These are phyloP conservation scores for Odocoileus hemionus DNA, from an alignment of 2,113 vertebrate genomes.

Conservation along the genomic window DNA sequence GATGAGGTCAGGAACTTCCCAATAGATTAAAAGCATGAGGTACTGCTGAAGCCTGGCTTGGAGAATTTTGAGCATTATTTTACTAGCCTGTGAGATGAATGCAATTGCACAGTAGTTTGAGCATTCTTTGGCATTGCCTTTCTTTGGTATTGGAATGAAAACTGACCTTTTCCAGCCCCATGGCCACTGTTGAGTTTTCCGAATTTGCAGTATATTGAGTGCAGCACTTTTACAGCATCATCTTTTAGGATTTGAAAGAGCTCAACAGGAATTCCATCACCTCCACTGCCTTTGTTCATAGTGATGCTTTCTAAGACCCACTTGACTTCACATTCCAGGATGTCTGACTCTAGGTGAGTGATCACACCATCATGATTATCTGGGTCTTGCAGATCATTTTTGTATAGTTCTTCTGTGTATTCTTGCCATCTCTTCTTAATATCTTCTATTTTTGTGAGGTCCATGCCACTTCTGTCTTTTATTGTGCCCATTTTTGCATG, in stretches of 20 bases:
- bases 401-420: not conserved
- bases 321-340: not conserved
- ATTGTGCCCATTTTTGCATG: not conserved
- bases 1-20: conserved; percentile 25
- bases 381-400: not conserved
- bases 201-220: not conserved
- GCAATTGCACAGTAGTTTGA: not conserved
- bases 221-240: not conserved
- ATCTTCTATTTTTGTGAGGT: not conserved
- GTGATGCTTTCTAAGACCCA: not conserved
- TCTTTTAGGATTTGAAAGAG: not conserved
- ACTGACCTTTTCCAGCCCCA: not conserved
- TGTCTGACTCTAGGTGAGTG: not conserved
- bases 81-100: not conserved
- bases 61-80: not conserved
- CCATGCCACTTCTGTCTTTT: not conserved
- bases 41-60: not conserved
- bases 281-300: not conserved
- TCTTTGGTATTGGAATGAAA: not conserved
- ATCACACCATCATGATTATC: not conserved
- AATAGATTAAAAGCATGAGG: conserved; percentile 14
- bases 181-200: not conserved
- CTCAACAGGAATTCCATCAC: not conserved
- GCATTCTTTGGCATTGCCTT: not conserved
- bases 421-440: not conserved